These are phyloP conservation scores for Thunnus thynnus DNA, from an alignment of 2,113 vertebrate genomes.

Conservation along the genomic window DNA sequence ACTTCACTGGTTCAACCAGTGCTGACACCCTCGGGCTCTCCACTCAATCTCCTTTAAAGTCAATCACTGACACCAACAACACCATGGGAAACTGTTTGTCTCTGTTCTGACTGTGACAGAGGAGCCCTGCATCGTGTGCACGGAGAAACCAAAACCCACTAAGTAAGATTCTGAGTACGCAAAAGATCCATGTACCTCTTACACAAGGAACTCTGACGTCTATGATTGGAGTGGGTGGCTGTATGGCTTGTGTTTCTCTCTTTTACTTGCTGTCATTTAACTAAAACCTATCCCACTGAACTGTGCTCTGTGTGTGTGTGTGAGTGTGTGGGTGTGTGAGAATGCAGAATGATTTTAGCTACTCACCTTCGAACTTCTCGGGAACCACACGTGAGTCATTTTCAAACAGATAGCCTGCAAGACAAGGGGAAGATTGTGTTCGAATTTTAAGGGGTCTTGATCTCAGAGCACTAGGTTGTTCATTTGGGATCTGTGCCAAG, in stretches of 20 bases:
- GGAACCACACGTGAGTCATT: constrained; percentile 97
- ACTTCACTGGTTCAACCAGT: constrained; percentile 66
- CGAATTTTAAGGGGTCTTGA: constrained; percentile 30
- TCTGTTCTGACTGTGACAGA: constrained; percentile 50
- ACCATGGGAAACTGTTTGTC: constrained; percentile 55
- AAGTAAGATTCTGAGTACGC: constrained; percentile 35
- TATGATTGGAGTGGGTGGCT: constrained; percentile 35
- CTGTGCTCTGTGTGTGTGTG: constrained; percentile 5
- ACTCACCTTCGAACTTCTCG: constrained; percentile 95
- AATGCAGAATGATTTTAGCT: constrained; percentile 2
- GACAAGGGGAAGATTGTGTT: constrained; percentile 43
- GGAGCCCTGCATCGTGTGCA: constrained; percentile 34
- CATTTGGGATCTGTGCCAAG: constrained; percentile 34
- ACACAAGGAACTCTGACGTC: constrained; percentile 37
- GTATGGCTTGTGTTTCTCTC: constrained; percentile 39
- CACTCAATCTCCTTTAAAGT: constrained; percentile 60
- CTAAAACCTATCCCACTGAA: constrained; percentile 14
- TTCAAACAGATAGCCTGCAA: constrained; percentile 92
- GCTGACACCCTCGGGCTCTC: constrained; percentile 58
- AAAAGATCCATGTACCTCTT: constrained; percentile 35
- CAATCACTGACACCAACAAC: constrained; percentile 46
- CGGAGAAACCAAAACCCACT: constrained; percentile 64
- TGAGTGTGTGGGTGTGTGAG: constrained; percentile 14
- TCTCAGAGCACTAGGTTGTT: not conserved
- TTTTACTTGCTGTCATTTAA: not conserved